These are phyloP conservation scores for Magallana ariakensis DNA, from an alignment of 1,140 invertebrate genomes.

Conservation along the genomic window DNA sequence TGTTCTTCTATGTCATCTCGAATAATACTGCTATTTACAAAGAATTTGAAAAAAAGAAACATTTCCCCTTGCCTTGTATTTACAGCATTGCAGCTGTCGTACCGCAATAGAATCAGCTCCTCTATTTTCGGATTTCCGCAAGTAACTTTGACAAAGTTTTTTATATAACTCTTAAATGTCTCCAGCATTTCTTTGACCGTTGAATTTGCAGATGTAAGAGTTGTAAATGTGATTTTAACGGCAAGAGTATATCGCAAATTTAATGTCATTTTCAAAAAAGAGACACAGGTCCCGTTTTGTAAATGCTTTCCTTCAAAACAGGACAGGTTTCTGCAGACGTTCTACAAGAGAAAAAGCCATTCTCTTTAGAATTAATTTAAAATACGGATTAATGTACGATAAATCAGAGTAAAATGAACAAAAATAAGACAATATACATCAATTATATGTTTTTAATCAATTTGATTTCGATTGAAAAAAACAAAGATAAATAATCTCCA, in stretches of 20 bases:
- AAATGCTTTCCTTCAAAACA: conserved; percentile 15
- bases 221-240: not conserved
- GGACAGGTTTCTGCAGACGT: conserved; percentile 15
- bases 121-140: not conserved
- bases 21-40: not conserved
- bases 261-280: not conserved
- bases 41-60: not conserved
- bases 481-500: no score
- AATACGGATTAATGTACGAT: no score
- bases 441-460: no score
- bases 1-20: not conserved
- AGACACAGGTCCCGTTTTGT: not conserved
- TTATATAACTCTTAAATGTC: not conserved
- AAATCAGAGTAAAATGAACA: no score
- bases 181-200: not conserved
- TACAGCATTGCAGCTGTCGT: not conserved
- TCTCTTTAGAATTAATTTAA: no score
- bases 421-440: no score
- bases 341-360: conserved; percentile 39
- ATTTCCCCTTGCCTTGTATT: not conserved
- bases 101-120: not conserved
- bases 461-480: no score
- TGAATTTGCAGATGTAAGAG: not conserved
- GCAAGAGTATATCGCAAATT: conserved; percentile 3
- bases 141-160: not conserved